These are phyloP conservation scores for Poeciliopsis presidionis DNA, from an alignment of 2,797 vertebrate species.

Conservation along the genomic window DNA sequence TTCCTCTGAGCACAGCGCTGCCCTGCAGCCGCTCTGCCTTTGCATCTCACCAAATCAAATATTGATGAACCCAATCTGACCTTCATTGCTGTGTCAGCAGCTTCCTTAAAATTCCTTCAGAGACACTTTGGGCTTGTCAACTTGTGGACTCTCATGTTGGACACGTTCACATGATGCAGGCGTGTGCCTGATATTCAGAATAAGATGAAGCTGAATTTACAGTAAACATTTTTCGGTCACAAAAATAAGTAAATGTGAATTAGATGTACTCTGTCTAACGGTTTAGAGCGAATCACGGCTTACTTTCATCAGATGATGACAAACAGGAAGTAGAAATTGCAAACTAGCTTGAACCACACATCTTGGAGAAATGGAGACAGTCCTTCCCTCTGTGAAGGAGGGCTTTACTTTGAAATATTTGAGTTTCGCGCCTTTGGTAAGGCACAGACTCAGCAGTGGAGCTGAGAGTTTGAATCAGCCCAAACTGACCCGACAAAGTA, in stretches of 20 bases:
- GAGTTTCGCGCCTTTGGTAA: no score
- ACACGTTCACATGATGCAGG: slow-evolving; percentile 24
- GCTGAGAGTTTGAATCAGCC: no score
- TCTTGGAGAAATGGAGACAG: no score
- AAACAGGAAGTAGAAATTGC: background rate
- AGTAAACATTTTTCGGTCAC: background rate
- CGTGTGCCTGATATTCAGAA: slow-evolving; percentile 17
- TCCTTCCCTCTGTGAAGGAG: no score
- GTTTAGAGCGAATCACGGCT: background rate
- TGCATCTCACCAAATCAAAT: slow-evolving; percentile 67
- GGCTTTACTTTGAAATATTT: no score
- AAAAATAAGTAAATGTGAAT: background rate
- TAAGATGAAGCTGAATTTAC: slow-evolving; percentile 16
- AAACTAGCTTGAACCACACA: background rate
- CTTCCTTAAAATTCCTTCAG: slow-evolving; percentile 34
- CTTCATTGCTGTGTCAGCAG: slow-evolving; percentile 67
- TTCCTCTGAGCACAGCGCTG: slow-evolving; percentile 19
- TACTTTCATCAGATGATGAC: background rate
- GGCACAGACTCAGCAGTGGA: no score
- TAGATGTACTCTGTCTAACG: background rate
- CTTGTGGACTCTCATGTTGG: slow-evolving; percentile 35
- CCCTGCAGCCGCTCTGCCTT: slow-evolving; percentile 23
- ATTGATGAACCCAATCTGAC: slow-evolving; percentile 72
- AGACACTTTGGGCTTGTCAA: slow-evolving; percentile 23
- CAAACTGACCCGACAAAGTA: no score